These are phyloP conservation scores for Platerodrilus igneus DNA, from an alignment of 2,888 invertebrate species.

Conservation along the genomic window DNA sequence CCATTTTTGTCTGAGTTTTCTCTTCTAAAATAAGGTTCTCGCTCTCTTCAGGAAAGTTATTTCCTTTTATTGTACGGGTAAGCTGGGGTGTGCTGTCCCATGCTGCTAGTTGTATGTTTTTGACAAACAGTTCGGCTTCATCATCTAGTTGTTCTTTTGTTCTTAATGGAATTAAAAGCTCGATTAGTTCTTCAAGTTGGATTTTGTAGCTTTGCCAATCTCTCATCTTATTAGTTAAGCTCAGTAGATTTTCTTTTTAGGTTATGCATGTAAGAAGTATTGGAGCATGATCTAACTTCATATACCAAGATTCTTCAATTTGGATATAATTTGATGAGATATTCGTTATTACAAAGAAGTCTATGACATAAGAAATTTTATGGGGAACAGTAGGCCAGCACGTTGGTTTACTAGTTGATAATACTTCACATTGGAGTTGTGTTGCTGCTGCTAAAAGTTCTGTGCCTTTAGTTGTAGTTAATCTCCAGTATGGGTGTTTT, in stretches of 20 bases:
- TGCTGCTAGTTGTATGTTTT: conserved; percentile 10
- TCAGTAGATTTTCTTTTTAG: conserved; percentile 7
- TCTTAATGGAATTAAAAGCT: conserved; percentile 7
- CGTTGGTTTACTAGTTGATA: conserved; percentile 11
- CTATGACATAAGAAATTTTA: conserved; percentile 9
- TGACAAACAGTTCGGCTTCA: conserved; percentile 6
- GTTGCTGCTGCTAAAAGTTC: conserved; percentile 11
- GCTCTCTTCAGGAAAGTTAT: conserved; percentile 4
- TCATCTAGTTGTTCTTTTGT: conserved; percentile 7
- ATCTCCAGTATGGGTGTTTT: conserved; percentile 8
- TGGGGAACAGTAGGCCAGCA: conserved; percentile 10
- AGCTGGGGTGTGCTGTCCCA: conserved; percentile 6
- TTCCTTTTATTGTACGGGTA: conserved; percentile 3
- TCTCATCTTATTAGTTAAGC: too few relatives aligned
- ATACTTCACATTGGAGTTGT: conserved; percentile 8
- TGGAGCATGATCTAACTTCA: conserved; percentile 8
- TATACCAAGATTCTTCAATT: conserved; percentile 12
- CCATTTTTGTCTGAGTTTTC: conserved; percentile 9
- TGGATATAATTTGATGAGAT: conserved; percentile 8
- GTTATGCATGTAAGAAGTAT: conserved; percentile 7
- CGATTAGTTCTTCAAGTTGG: conserved; percentile 5
- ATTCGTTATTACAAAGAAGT: conserved; percentile 12
- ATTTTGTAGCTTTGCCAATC: conserved; percentile 13
- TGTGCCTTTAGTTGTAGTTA: conserved; percentile 13
- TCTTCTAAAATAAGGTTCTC: conserved; percentile 4